Evolutionary conservation across 2,113 vertebrate genomes (phyloP).

Genomic region (Tamias sibiricus): DNA sequence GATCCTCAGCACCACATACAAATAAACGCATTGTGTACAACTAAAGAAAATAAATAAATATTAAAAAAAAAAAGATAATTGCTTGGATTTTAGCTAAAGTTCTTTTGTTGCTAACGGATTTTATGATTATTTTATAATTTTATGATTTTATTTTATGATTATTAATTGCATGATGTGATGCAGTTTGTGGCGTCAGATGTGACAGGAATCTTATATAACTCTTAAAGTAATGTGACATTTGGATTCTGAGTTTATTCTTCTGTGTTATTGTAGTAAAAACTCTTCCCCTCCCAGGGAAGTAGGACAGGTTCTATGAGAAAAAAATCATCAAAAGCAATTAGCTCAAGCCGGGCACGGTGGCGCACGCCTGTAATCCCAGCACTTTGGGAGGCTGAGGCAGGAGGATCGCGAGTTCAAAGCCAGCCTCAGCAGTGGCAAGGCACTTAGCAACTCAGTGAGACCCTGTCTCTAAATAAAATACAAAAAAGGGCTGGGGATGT

Average conservation of each 20-base stretch:
- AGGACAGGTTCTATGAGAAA: conserved; percentile 1
- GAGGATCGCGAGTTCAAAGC: no score
- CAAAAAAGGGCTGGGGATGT: no score
- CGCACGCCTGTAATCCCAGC: no score
- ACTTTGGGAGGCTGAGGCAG: no score
- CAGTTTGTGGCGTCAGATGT: conserved; percentile 1
- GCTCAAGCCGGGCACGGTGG: no score
- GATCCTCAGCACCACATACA: no score
- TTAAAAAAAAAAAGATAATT: conserved; percentile 60
- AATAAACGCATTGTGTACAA: no score
- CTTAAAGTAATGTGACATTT: conserved; percentile 41
- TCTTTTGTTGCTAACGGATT: conserved; percentile 46
- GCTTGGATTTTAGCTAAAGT: conserved; percentile 41
- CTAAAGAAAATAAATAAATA: no score
- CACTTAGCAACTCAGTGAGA: no score
- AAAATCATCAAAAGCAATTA: conserved; percentile 54
- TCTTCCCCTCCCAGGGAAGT: neutral
- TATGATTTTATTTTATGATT: conserved; percentile 55
- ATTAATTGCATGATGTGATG: conserved; percentile 3
- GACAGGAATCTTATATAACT: neutral
- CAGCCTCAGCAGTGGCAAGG: no score
- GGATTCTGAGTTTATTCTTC: conserved; percentile 25
- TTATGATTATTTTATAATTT: conserved; percentile 62
- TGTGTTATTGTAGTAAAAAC: neutral
- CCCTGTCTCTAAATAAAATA: no score